Percentiles rank a stretch among this genome's conserved stretches.
Evolutionary conservation across 2,113 vertebrate genomes (phyloP).

Genomic region (Ovibos moschatus): DNA sequence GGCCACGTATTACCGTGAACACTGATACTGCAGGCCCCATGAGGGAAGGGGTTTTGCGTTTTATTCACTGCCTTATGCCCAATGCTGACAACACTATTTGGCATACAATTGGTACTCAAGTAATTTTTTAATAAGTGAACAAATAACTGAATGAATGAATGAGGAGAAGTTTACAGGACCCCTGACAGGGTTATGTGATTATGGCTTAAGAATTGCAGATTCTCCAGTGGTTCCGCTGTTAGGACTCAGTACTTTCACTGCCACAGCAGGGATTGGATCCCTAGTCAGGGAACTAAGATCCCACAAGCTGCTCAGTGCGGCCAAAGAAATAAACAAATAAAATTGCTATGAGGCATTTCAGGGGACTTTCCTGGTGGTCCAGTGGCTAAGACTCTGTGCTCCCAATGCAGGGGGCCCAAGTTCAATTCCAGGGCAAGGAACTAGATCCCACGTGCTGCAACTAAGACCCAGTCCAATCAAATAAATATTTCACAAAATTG

Average conservation of each 20-base stretch:
- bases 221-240: neutral
- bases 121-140: neutral
- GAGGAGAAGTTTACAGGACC: neutral
- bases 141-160: neutral
- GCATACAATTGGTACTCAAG: neutral
- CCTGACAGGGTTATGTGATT: neutral
- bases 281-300: neutral
- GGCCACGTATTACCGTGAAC: accelerated
- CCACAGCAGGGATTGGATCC: neutral
- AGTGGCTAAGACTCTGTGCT: neutral
- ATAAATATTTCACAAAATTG: neutral
- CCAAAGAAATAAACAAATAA: neutral
- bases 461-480: neutral
- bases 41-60: neutral
- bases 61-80: neutral
- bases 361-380: neutral
- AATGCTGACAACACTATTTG: neutral
- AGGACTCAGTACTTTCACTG: neutral
- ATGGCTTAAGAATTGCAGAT: neutral
- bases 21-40: neutral
- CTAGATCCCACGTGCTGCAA: neutral
- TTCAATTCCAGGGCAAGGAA: neutral
- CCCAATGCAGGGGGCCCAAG: neutral
- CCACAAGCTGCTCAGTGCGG: neutral
- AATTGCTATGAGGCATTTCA: neutral